Base-by-base conservation (phyloP, 2,888 invertebrate genomes). In the Melanchra persicariae region DNA sequence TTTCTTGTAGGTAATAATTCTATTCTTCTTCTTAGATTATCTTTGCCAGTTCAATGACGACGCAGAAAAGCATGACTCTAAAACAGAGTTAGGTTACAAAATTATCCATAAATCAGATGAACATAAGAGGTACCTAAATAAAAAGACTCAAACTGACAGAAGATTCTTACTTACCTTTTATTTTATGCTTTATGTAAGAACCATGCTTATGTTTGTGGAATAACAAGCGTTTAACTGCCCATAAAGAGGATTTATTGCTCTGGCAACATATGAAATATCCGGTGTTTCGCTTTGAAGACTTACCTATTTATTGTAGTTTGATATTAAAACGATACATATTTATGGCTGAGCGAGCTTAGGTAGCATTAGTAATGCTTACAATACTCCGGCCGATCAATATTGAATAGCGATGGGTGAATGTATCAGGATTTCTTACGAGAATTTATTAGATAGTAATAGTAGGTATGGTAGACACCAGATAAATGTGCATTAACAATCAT, bases 141-240 rank as follows among this genome's bases (percentile, higher is more conserved):
- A 81, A 70, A 77, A 69, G 62, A 15, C 54, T 58, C 24, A 24
- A 81, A 69, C 77, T 70, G 60, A 73, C 84, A 75, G 75, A 85
- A 85, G 77, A 87, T 86, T 86, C 80, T 81, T 84, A 85, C 85
- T 84, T 86, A 87, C 85, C 84, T 89, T 91, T 89, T 89, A 89
- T 91, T 54, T 88, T 87, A 86, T 87, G 83, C 87, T 88, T 90
- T 88, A 85, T 84, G 81, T 81, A 78, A 86, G 87, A 86, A 86
- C 86, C 87, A 89, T 90, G 89, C 88, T 89, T 91, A 90, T 91
- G 90, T 91, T 89, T 90, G 88, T 84, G 88, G 89, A 89, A 90
- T 91, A 92, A 93, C 93, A 93, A 90, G 87, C 93, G 88, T 92
- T 93, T 93, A 93, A 93, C 92, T 92, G 92, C 90, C 92, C 92